Percentiles rank a stretch among this genome's conserved stretches.
Conservation (phyloP, 2,888 invertebrate species). For the Oscheius sp. region DNA sequence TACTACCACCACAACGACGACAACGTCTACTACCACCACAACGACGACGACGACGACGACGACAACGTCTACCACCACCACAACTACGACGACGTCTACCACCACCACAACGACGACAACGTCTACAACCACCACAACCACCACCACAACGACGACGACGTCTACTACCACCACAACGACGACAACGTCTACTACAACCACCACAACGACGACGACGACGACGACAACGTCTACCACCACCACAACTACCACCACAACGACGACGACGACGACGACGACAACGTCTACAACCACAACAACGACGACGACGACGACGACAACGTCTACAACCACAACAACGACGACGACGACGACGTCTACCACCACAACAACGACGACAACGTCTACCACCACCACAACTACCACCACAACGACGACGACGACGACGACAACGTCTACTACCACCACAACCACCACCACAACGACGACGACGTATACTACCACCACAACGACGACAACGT, state of each 20-base stretch:
- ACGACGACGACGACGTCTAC: background rate
- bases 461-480: background rate
- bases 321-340: background rate
- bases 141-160: background rate
- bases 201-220: background rate
- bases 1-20: background rate
- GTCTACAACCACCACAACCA: background rate
- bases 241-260: background rate
- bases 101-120: background rate
- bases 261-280: background rate
- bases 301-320: background rate
- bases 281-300: background rate
- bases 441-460: background rate
- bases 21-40: background rate
- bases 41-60: background rate
- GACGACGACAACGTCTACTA: background rate
- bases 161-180: background rate
- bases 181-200: background rate
- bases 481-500: background rate
- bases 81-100: background rate
- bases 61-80: background rate
- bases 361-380: background rate
- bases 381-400: background rate
- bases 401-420: background rate
- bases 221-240: background rate